Conservation (phyloP, 2,113 vertebrate genomes). For the Takifugu flavidus region DNA sequence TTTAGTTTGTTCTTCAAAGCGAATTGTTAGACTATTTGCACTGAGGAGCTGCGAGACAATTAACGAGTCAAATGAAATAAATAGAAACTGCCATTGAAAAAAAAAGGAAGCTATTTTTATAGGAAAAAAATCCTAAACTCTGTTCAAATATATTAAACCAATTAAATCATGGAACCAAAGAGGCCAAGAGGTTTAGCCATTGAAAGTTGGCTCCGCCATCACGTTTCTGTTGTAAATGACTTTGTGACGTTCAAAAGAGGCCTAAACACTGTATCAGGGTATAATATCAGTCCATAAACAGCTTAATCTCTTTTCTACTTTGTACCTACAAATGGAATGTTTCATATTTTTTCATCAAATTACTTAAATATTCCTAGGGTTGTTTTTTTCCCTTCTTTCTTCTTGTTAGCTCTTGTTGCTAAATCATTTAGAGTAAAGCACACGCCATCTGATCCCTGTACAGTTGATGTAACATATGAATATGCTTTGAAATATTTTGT, state of each 20-base stretch:
- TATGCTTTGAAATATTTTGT: constrained; percentile 72
- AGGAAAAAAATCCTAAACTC: constrained; percentile 84
- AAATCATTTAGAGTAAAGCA: constrained; percentile 88
- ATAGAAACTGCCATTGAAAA: constrained; percentile 88
- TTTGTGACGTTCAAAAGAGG: constrained; percentile 80
- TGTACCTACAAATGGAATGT: constrained; percentile 82
- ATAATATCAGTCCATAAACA: constrained; percentile 83
- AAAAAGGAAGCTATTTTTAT: constrained; percentile 92
- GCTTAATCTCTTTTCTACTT: constrained; percentile 81
- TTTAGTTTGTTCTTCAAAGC: constrained; percentile 87
- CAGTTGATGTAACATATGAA: constrained; percentile 90
- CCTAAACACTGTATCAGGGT: constrained; percentile 92
- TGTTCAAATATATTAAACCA: constrained; percentile 91
- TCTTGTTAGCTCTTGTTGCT: constrained; percentile 83
- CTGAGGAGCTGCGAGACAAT: constrained; percentile 91
- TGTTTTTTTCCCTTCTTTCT: constrained; percentile 79
- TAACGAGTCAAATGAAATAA: constrained; percentile 45
- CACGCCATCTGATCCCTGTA: constrained; percentile 89
- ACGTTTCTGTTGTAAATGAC: constrained; percentile 73
- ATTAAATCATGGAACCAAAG: constrained; percentile 94
- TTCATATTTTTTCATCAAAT: constrained; percentile 72
- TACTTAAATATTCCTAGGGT: constrained; percentile 69
- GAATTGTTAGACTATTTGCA: constrained; percentile 94
- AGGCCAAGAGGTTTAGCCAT: constrained; percentile 87
- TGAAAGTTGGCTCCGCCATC: constrained; percentile 81